Percentiles rank a stretch among this genome's conserved stretches.
These are phyloP conservation scores for Nephrotoma flavescens DNA, from an alignment of 2,888 invertebrate species.

Conservation along the genomic window DNA sequence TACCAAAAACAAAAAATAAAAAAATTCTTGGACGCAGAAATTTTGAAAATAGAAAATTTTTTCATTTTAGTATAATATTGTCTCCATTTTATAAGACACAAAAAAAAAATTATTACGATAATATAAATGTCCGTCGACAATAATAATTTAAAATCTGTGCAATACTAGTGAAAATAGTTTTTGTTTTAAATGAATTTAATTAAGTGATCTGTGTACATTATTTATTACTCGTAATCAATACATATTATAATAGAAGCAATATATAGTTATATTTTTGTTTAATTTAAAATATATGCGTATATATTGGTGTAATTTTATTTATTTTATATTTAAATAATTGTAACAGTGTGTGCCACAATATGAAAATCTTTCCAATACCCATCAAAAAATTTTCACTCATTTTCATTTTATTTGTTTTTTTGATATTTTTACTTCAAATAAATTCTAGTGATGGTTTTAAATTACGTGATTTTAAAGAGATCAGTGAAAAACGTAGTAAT, in stretches of 20 bases:
- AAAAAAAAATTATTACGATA: neutral
- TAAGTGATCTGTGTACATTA: neutral
- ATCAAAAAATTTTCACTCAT: neutral
- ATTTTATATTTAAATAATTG: neutral
- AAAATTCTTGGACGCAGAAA: neutral
- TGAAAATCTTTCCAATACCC: neutral
- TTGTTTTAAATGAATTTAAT: neutral
- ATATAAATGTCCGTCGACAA: neutral
- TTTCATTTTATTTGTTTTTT: neutral
- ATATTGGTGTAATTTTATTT: neutral
- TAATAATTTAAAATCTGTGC: neutral
- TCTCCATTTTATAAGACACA: neutral
- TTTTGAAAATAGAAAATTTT: neutral
- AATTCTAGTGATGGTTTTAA: slow-evolving; percentile 5
- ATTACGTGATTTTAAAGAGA: slow-evolving; percentile 4
- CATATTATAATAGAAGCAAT: neutral
- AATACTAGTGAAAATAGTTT: neutral
- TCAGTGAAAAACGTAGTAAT: neutral
- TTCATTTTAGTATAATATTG: neutral
- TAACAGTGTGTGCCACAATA: neutral
- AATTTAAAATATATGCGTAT: neutral
- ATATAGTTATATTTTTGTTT: neutral
- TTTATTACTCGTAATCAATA: neutral
- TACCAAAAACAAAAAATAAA: neutral
- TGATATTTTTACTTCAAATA: neutral